These are phyloP conservation scores for Podarcis lilfordi DNA, from an alignment of 2,797 vertebrate genomes.

Conservation along the genomic window DNA sequence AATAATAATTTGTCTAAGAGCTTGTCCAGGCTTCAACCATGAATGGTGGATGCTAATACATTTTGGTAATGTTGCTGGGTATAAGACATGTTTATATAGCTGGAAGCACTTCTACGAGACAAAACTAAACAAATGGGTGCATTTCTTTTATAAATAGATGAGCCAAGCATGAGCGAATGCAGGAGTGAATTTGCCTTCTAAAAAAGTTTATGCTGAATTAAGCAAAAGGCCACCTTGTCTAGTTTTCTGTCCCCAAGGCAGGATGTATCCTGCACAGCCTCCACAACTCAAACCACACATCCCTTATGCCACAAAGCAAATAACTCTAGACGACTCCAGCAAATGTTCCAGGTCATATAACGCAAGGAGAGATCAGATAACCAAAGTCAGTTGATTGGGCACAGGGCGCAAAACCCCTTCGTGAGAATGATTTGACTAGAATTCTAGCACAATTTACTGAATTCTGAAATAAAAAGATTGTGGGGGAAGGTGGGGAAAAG, in stretches of 20 bases:
- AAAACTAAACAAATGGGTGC: neutral
- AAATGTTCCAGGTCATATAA: neutral
- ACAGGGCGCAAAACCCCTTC: neutral
- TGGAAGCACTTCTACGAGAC: neutral
- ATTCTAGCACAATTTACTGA: neutral
- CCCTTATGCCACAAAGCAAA: neutral
- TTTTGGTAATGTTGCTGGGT: neutral
- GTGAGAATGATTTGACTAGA: neutral
- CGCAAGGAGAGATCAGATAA: neutral
- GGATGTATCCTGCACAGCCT: neutral
- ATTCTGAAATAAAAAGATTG: neutral
- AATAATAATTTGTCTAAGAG: neutral
- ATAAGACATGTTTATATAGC: neutral
- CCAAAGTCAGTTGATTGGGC: neutral
- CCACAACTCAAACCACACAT: neutral
- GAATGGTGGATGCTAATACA: neutral
- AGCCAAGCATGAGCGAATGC: neutral
- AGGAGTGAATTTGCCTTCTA: too few relatives aligned
- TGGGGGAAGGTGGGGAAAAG: neutral
- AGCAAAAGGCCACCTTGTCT: neutral
- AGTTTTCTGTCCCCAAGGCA: neutral
- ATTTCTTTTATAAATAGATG: neutral
- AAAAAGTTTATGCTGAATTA: neutral
- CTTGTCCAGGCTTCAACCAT: neutral
- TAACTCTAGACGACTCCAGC: neutral